Evolutionary conservation across 92 coral and sea anemone species (phyloP).

Genomic region (Anthopleura xanthogrammica): DNA sequence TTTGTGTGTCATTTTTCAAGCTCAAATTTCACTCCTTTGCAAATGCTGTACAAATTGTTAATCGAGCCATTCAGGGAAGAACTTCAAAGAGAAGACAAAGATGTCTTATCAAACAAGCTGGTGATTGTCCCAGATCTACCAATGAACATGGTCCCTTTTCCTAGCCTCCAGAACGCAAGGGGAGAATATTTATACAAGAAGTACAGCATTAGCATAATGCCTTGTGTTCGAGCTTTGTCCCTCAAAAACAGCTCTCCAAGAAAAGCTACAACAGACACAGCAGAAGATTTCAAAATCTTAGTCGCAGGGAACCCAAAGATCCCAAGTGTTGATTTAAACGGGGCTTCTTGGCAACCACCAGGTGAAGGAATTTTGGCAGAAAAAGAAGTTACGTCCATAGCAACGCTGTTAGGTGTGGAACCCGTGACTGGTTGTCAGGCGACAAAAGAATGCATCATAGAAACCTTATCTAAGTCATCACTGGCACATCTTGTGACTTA

Average conservation of each 20-base stretch:
- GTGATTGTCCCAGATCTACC: constrained; percentile 58
- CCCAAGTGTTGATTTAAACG: constrained; percentile 49
- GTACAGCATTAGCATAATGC: constrained; percentile 52
- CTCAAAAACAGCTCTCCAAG: constrained; percentile 2
- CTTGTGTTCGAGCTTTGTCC: constrained; percentile 62
- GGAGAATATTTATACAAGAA: constrained; percentile 52
- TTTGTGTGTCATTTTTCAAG: background rate
- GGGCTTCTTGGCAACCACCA: constrained; percentile 59
- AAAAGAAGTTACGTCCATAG: constrained; percentile 65
- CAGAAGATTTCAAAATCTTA: constrained; percentile 38
- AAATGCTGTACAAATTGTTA: constrained; percentile 56
- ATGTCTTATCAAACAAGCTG: constrained; percentile 25
- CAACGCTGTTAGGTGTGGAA: constrained; percentile 70
- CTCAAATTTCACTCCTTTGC: constrained; percentile 44
- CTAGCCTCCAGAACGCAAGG: constrained; percentile 46
- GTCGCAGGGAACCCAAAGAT: constrained; percentile 75
- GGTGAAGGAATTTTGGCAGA: constrained; percentile 65
- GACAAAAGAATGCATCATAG: constrained; percentile 64
- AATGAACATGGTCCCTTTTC: constrained; percentile 65
- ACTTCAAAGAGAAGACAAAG: constrained; percentile 17
- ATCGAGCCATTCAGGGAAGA: constrained; percentile 58
- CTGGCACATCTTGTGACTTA: constrained; percentile 71
- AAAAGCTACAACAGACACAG: background rate
- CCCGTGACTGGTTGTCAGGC: constrained; percentile 72
- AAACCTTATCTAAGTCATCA: constrained; percentile 51